phyloP scores from a whole-genome alignment of 2,888 invertebrate genomes.

The Ochlodes sylvanus region DNA sequence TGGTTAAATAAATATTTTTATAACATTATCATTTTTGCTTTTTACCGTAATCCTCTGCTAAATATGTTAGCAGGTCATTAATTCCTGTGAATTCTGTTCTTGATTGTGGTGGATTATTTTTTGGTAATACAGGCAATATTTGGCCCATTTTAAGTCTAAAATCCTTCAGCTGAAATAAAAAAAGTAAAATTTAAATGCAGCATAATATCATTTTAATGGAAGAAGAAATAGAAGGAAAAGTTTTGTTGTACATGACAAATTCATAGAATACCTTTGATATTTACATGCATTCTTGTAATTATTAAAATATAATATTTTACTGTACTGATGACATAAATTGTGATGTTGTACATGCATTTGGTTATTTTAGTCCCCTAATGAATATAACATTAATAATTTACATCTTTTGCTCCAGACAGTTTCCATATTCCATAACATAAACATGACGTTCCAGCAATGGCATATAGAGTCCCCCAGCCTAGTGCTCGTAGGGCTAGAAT shows the following conservation, averaged over 20 bases:
- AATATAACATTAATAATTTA: constrained; percentile 77
- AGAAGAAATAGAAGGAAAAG: too few species aligned
- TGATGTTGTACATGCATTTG: too few species aligned
- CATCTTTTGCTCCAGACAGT: constrained; percentile 93
- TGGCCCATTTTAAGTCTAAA: constrained; percentile 93
- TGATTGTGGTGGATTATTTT: constrained; percentile 91
- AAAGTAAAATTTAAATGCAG: background rate
- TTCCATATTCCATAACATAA: constrained; percentile 95
- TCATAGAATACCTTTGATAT: too few species aligned
- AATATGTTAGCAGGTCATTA: constrained; percentile 93
- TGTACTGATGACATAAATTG: too few species aligned
- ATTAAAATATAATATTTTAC: too few species aligned
- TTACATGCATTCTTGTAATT: too few species aligned
- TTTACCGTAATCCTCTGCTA: constrained; percentile 85
- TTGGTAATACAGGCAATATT: constrained; percentile 90
- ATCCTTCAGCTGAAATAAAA: constrained; percentile 88
- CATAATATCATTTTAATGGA: too few species aligned
- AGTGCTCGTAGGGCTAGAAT: constrained; percentile 93
- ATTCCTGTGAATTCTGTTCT: constrained; percentile 94
- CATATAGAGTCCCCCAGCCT: constrained; percentile 94
- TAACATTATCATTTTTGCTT: constrained; percentile 50
- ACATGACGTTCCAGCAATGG: constrained; percentile 92
- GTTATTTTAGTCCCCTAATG: too few species aligned
- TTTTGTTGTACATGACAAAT: too few species aligned
- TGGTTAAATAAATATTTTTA: constrained; percentile 34